phyloP scores from a whole-genome alignment of 2,113 vertebrate species.

The Marmota flaviventris region DNA sequence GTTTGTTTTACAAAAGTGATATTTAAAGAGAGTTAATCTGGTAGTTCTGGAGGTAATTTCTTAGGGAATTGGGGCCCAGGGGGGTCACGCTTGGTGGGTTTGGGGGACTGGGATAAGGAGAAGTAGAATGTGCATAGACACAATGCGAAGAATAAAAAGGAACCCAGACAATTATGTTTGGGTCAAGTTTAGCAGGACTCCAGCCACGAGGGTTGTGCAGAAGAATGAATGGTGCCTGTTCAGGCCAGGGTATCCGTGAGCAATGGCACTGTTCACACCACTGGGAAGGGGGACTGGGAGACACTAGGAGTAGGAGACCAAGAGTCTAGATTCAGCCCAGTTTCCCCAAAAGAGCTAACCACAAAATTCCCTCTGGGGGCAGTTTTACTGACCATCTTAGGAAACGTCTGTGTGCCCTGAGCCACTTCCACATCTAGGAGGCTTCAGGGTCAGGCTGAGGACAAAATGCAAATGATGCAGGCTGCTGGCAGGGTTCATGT shows the following conservation, averaged over 20 bases:
- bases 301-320: too few relatives aligned
- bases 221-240: neutral
- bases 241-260: too few relatives aligned
- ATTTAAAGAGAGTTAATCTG: neutral
- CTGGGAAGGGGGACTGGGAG: neutral
- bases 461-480: neutral
- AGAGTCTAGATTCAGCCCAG: neutral
- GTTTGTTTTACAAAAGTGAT: neutral
- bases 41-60: neutral
- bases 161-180: fast-evolving
- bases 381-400: neutral
- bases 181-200: neutral
- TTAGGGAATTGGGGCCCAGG: neutral
- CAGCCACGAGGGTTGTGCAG: fast-evolving
- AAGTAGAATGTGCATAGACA: neutral
- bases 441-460: neutral
- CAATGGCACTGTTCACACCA: neutral
- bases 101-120: fast-evolving
- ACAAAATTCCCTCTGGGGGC: neutral
- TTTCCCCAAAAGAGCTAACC: neutral
- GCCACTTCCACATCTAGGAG: too few relatives aligned
- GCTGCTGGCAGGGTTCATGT: neutral
- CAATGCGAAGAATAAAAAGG: too few relatives aligned
- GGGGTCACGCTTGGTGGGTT: fast-evolving
- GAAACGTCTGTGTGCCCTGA: neutral